Base-by-base conservation (phyloP, 1,140 invertebrate genomes). In the Penaeus japonicus region DNA sequence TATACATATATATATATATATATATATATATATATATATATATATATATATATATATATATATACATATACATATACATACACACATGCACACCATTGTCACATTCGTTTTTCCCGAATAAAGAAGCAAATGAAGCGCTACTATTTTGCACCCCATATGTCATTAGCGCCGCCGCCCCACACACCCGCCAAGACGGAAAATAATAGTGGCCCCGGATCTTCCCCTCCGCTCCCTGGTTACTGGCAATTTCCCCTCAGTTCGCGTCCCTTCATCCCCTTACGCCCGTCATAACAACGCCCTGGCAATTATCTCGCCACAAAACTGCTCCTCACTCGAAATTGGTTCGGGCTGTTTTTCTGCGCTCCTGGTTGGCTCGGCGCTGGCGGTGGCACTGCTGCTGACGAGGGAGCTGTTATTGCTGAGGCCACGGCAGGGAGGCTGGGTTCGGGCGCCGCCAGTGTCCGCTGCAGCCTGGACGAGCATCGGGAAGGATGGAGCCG, bases 271-370 rank as follows among this genome's bases (percentile, higher is more conserved):
- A 53, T 79, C 39, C 22, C 39, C 4, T 3, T 10, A 27, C 47
- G 39, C 47, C 83, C 83, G 65, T 75, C 83, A 75, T 75, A 84
- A 73, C 83, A 75, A 84, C 62, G 53, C 62, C 32, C 24, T 10
- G 62, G 83, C 83, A 84, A 84, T 84, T 84, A 84, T 73, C 70
- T 27, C 62, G 22, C 55, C 62, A 84, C 83, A 84, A 84, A 84
- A 84, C 83, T 84, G 82, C 83, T 84, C 55, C 65, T 54, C 65
- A 84, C 83, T 84, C 65, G 75, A 84, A 65, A 84, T 84, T 84
- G 83, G 83, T 27, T 84, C 3, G 39, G 32, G 35, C 32, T 84
- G 83, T 84, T 84, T 84, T 84, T 84, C 82, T 84, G 35, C n/a
- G 30, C n/a, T 15, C 1, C 12, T 53, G 77, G n/a, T 47, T 15